Percentiles rank a stretch among this genome's conserved stretches.
Conservation (phyloP, 2,797 vertebrate genomes). For the Brachymystax lenok region DNA sequence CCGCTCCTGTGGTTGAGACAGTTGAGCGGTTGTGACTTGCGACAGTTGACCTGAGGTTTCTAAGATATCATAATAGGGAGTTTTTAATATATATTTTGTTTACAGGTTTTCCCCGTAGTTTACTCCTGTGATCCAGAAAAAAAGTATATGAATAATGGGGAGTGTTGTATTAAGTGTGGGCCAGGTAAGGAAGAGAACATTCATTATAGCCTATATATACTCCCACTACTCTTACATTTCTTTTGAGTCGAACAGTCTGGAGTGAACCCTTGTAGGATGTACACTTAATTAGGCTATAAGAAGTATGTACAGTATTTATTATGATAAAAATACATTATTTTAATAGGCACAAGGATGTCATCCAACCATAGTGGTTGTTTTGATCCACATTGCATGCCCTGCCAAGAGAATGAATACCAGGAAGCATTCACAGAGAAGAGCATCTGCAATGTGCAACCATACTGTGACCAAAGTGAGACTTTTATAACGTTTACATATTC, state of each 20-base stretch:
- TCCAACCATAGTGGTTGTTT: rapidly evolving
- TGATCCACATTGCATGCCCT: constrained; percentile 52
- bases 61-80: background rate
- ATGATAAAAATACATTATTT: background rate
- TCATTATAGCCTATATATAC: background rate
- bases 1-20: background rate
- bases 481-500: background rate
- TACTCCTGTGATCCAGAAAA: constrained; percentile 53
- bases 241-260: background rate
- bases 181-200: constrained; percentile 58
- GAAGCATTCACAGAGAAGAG: rapidly evolving
- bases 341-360: constrained; percentile 64
- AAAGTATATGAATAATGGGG: background rate
- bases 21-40: too few species aligned
- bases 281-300: too few species aligned
- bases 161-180: constrained; percentile 68
- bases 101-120: constrained; percentile 40
- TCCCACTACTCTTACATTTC: background rate
- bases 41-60: too few species aligned
- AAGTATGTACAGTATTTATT: too few species aligned
- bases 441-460: constrained; percentile 56
- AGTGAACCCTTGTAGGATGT: background rate
- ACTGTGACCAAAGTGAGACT: constrained; percentile 72
- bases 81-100: background rate
- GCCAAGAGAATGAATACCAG: constrained; percentile 53